phyloP scores from a whole-genome alignment of 2,888 invertebrate species.

The Acleris literana region DNA sequence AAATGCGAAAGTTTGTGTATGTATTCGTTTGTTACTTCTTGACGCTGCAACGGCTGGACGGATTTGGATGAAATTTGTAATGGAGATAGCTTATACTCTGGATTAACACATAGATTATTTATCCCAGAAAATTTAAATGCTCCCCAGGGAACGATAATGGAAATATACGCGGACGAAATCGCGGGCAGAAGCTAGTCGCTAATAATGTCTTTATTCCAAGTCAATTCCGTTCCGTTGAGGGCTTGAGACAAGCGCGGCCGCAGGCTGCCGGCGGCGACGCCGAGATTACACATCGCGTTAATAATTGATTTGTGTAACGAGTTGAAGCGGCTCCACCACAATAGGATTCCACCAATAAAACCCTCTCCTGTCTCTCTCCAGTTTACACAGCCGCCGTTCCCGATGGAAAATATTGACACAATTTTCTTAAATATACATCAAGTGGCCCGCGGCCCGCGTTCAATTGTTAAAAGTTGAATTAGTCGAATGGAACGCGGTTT shows the following conservation, averaged over 20 bases:
- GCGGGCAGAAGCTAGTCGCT: too few relatives aligned
- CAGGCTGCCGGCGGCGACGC: slow-evolving; percentile 26
- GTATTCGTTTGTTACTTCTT: too few relatives aligned
- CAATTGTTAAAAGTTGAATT: slow-evolving; percentile 13
- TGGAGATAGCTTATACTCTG: too few relatives aligned
- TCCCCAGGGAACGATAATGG: too few relatives aligned
- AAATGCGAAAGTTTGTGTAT: too few relatives aligned
- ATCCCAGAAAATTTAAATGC: too few relatives aligned
- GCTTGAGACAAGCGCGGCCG: background rate
- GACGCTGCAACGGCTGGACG: too few relatives aligned
- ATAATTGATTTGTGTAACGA: slow-evolving; percentile 80
- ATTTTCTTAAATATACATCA: slow-evolving; percentile 39
- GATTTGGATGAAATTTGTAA: too few relatives aligned
- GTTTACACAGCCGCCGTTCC: slow-evolving; percentile 56
- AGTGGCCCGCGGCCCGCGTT: slow-evolving; percentile 13
- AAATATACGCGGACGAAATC: too few relatives aligned
- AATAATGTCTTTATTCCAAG: too few relatives aligned
- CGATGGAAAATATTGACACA: slow-evolving; percentile 59
- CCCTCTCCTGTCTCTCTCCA: slow-evolving; percentile 60
- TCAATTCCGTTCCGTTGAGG: too few relatives aligned
- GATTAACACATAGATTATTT: too few relatives aligned
- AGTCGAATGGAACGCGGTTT: slow-evolving; percentile 13
- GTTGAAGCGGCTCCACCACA: slow-evolving; percentile 50
- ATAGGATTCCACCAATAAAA: slow-evolving; percentile 41
- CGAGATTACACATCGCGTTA: slow-evolving; percentile 70